Evolutionary conservation across 2,888 invertebrate genomes (phyloP).

Genomic region (Philereme vetulata): DNA sequence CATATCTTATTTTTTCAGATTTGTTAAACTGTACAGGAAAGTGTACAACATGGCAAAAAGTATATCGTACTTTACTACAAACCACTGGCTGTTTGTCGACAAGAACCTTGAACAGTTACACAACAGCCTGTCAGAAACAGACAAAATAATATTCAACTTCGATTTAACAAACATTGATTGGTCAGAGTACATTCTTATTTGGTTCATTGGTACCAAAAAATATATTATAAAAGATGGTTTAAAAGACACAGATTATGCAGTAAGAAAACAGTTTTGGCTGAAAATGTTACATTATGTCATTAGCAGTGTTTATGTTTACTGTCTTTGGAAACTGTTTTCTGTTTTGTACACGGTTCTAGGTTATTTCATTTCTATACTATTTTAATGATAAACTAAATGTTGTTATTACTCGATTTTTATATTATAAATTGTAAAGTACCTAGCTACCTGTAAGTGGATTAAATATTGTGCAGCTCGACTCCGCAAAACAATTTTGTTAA

Average conservation of each 20-base stretch:
- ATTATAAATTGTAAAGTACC: too few relatives aligned
- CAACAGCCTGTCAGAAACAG: slow-evolving; percentile 33
- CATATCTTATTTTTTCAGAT: slow-evolving; percentile 33
- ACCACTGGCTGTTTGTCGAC: slow-evolving; percentile 23
- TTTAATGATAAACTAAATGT: too few relatives aligned
- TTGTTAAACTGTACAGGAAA: slow-evolving; percentile 44
- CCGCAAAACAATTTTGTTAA: too few relatives aligned
- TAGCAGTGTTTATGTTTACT: slow-evolving; percentile 11
- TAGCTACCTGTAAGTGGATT: too few relatives aligned
- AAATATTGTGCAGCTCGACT: too few relatives aligned
- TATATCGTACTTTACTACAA: slow-evolving; percentile 27
- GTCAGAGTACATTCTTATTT: slow-evolving; percentile 32
- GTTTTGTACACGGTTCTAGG: too few relatives aligned
- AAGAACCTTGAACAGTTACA: slow-evolving; percentile 31
- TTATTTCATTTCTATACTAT: too few relatives aligned
- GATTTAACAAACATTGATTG: slow-evolving; percentile 37
- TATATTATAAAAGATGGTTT: slow-evolving; percentile 39
- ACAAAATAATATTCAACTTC: slow-evolving; percentile 42
- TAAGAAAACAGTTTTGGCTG: slow-evolving; percentile 39
- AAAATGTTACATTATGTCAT: slow-evolving; percentile 29
- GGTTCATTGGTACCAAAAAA: slow-evolving; percentile 42
- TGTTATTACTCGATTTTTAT: too few relatives aligned
- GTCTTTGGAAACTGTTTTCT: slow-evolving; percentile 4
- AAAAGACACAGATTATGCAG: slow-evolving; percentile 28
- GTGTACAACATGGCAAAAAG: slow-evolving; percentile 32